Evolutionary conservation across 2,113 vertebrate genomes (phyloP).

Genomic region (Perca fluviatilis): DNA sequence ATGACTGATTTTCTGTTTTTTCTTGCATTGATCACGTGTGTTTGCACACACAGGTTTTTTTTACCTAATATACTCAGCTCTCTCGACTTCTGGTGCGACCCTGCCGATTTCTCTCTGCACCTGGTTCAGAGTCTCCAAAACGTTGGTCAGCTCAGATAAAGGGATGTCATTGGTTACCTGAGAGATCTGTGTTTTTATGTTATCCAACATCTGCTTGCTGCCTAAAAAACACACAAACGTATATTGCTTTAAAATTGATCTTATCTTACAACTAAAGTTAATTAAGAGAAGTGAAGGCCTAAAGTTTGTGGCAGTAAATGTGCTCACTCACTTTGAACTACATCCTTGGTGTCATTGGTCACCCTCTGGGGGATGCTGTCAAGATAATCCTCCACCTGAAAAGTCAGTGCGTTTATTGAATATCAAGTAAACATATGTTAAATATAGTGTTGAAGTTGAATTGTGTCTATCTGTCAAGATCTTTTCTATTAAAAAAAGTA

Average conservation of each 20-base stretch:
- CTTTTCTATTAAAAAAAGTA: background rate
- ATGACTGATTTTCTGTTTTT: background rate
- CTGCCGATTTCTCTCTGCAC: rapidly evolving
- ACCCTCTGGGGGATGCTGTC: slow-evolving; percentile 74
- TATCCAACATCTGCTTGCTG: slow-evolving; percentile 63
- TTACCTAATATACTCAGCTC: slow-evolving; percentile 81
- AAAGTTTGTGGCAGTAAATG: background rate
- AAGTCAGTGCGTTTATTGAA: background rate
- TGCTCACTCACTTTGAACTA: slow-evolving; percentile 83
- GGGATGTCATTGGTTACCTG: slow-evolving; percentile 52
- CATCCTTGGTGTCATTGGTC: slow-evolving; percentile 70
- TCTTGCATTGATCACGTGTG: background rate
- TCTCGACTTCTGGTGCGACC: background rate
- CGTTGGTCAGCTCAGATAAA: background rate
- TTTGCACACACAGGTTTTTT: background rate
- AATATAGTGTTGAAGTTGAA: background rate
- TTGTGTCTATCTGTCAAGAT: background rate
- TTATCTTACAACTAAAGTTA: background rate
- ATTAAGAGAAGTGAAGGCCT: background rate
- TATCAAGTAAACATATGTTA: background rate
- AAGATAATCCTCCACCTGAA: slow-evolving; percentile 79
- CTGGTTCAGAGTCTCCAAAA: slow-evolving; percentile 5
- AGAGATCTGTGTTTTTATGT: slow-evolving; percentile 73
- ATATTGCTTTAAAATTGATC: background rate
- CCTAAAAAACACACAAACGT: slow-evolving; percentile 69